A percentile compares a stretch with the other conserved stretches of the same genome.
phyloP scores from a whole-genome alignment of 2,888 invertebrate genomes.

The Drosophila tripunctata region DNA sequence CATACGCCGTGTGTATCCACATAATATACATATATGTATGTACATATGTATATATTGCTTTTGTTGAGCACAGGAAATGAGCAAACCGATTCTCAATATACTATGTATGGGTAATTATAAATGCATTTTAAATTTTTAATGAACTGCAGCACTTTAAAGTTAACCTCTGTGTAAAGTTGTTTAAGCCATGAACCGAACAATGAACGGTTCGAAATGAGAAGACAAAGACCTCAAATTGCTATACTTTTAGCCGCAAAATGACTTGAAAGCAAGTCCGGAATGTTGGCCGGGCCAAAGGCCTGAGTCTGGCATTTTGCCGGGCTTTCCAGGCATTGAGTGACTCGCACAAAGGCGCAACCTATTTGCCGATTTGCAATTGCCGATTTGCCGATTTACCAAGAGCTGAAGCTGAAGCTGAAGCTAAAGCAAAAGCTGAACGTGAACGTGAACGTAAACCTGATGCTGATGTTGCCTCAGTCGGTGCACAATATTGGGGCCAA shows the following conservation, averaged over 20 bases:
- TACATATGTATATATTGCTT: constrained; percentile 4
- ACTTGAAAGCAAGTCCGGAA: background rate
- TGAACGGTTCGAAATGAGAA: background rate
- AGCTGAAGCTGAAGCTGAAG: background rate
- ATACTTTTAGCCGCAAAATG: background rate
- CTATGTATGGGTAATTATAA: constrained; percentile 13
- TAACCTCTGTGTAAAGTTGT: background rate
- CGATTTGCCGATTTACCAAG: constrained; percentile 3
- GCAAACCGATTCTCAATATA: background rate
- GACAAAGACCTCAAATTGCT: background rate
- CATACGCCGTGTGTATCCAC: background rate
- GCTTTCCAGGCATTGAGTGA: constrained; percentile 19
- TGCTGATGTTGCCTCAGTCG: constrained; percentile 1
- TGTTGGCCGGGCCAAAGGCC: constrained; percentile 2
- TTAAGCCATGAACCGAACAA: background rate
- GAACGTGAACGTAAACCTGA: no score
- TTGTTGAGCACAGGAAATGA: constrained; percentile 10
- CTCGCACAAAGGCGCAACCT: constrained; percentile 16
- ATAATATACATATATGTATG: no score
- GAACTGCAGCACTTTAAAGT: background rate
- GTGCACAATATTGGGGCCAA: constrained; percentile 8
- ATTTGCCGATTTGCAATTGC: constrained; percentile 1
- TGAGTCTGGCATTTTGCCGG: constrained; percentile 3
- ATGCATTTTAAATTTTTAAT: constrained; percentile 16
- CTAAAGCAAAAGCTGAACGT: no score